These are phyloP conservation scores for Lathronympha strigana DNA, from an alignment of 2,888 invertebrate species.

Conservation along the genomic window DNA sequence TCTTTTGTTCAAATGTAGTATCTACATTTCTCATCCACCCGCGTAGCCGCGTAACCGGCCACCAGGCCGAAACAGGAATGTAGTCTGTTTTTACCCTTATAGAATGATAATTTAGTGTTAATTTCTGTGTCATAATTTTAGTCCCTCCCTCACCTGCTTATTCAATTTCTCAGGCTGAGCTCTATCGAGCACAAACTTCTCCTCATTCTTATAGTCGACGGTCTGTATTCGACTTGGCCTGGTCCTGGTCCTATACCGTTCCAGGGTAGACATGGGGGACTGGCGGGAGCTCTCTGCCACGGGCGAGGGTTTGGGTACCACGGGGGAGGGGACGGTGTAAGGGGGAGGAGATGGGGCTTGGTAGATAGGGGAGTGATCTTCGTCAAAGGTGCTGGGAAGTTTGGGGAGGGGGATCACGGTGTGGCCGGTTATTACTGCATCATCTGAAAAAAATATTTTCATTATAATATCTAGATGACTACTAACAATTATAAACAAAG, in stretches of 20 bases:
- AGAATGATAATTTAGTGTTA: too few relatives aligned
- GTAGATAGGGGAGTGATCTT: constrained; percentile 68
- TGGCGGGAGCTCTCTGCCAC: constrained; percentile 55
- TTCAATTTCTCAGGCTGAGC: constrained; percentile 83
- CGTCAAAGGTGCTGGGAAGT: constrained; percentile 82
- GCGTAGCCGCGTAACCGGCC: too few relatives aligned
- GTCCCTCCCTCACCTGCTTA: constrained; percentile 66
- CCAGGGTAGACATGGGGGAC: constrained; percentile 78
- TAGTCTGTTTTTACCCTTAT: too few relatives aligned
- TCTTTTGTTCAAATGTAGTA: too few relatives aligned
- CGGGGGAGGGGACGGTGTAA: constrained; percentile 70
- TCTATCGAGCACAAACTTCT: constrained; percentile 89
- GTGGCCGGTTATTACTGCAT: constrained; percentile 86
- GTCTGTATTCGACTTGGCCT: constrained; percentile 71
- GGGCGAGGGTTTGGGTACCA: constrained; percentile 62
- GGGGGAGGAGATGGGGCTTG: constrained; percentile 61
- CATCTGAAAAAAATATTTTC: constrained; percentile 66
- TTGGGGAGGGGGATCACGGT: constrained; percentile 87
- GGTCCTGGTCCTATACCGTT: constrained; percentile 74
- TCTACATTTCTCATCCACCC: too few relatives aligned
- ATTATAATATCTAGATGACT: too few relatives aligned
- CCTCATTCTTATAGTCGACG: constrained; percentile 79
- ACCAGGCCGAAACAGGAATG: too few relatives aligned
- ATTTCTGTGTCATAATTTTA: background rate
- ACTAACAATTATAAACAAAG: too few relatives aligned